These are phyloP conservation scores for Peromyscus eremicus DNA, from an alignment of 2,797 vertebrate genomes.

Conservation along the genomic window DNA sequence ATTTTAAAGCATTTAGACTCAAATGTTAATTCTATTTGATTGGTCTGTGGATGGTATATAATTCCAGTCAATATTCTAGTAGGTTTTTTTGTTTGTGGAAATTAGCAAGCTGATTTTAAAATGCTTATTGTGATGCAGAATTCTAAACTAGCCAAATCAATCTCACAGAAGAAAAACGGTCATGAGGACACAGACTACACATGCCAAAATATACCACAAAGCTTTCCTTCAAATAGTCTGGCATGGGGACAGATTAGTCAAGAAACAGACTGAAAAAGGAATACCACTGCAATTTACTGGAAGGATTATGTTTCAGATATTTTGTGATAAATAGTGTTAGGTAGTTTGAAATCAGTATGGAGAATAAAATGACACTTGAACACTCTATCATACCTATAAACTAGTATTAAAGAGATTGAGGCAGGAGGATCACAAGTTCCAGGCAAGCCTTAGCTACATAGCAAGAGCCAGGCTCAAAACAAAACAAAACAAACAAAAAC, in stretches of 20 bases:
- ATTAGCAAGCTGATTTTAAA: background rate
- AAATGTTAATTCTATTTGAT: background rate
- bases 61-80: background rate
- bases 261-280: background rate
- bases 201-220: background rate
- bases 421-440: background rate
- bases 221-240: background rate
- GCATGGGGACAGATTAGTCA: background rate
- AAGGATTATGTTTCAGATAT: background rate
- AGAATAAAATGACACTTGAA: background rate
- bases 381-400: background rate
- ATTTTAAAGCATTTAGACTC: background rate
- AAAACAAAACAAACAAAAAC: background rate
- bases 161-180: background rate
- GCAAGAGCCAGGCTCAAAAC: background rate
- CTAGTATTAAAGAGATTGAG: background rate
- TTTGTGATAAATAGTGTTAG: background rate
- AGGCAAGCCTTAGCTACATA: background rate
- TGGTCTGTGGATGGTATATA: background rate
- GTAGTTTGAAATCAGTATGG: background rate
- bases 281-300: background rate
- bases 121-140: background rate
- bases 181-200: background rate
- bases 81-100: conserved; percentile 11
- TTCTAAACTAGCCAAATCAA: background rate